Conservation (phyloP, 2,888 invertebrate genomes). For the Pristionchus maxplancki region DNA sequence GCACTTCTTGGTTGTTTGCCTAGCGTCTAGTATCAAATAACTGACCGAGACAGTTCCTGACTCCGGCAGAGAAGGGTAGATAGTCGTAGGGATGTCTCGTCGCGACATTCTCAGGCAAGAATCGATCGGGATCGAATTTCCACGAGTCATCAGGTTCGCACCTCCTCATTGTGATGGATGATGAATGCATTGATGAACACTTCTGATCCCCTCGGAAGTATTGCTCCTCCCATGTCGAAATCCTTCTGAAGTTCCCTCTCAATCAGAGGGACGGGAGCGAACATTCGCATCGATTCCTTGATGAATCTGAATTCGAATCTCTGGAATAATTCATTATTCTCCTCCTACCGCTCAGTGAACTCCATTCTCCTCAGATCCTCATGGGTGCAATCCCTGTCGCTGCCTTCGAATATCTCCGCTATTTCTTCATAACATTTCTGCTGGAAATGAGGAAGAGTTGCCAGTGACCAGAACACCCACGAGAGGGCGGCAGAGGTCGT, state of each 20-base stretch:
- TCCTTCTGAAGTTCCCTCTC: conserved; percentile 69
- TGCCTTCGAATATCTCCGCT: conserved; percentile 54
- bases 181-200: conserved; percentile 53
- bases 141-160: conserved; percentile 77
- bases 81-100: conserved; percentile 53
- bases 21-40: background rate
- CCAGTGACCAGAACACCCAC: conserved; percentile 58
- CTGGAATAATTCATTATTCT: background rate
- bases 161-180: conserved; percentile 75
- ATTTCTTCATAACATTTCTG: conserved; percentile 46
- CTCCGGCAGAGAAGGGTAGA: conserved; percentile 57
- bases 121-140: conserved; percentile 78
- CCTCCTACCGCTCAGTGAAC: conserved; percentile 58
- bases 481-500: conserved; percentile 54
- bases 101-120: conserved; percentile 72
- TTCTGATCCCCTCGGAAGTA: conserved; percentile 67
- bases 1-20: background rate
- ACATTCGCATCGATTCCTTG: conserved; percentile 54
- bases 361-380: conserved; percentile 59
- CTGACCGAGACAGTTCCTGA: conserved; percentile 57
- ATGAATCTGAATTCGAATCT: conserved; percentile 3
- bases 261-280: conserved; percentile 52
- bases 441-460: conserved; percentile 55
- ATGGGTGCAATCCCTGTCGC: conserved; percentile 56
- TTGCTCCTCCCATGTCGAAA: conserved; percentile 50